Evolutionary conservation across 1,140 invertebrate genomes (phyloP).

Genomic region (Drosophila lacteicornis): DNA sequence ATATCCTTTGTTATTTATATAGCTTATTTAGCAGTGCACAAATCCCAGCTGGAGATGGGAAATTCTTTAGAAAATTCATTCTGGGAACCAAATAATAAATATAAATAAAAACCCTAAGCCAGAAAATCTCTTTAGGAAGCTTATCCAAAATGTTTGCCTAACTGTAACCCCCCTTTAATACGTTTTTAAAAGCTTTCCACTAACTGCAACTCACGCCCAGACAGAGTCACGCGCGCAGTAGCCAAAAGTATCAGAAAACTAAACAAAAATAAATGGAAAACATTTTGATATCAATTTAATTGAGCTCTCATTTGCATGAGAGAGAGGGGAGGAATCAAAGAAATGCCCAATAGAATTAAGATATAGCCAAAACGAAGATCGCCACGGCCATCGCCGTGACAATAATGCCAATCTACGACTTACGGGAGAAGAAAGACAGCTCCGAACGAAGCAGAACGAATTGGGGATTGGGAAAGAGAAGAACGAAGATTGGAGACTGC

Average conservation of each 20-base stretch:
- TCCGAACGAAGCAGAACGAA: slow-evolving; percentile 77
- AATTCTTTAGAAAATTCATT: slow-evolving; percentile 20
- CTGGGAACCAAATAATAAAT: neutral
- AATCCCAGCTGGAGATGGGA: slow-evolving; percentile 3
- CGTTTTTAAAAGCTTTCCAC: slow-evolving; percentile 37
- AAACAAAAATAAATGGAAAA: slow-evolving; percentile 58
- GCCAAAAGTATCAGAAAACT: slow-evolving; percentile 32
- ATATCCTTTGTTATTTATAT: neutral
- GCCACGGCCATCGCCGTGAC: slow-evolving; percentile 57
- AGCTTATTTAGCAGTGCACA: slow-evolving; percentile 5
- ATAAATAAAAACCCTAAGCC: neutral
- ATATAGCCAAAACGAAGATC: slow-evolving; percentile 29
- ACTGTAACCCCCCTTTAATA: slow-evolving; percentile 34
- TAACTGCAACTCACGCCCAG: slow-evolving; percentile 45
- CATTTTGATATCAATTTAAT: slow-evolving; percentile 72
- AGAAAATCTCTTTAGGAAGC: slow-evolving; percentile 22
- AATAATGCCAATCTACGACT: slow-evolving; percentile 84
- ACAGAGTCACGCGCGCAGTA: slow-evolving; percentile 48
- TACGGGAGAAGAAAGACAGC: slow-evolving; percentile 62
- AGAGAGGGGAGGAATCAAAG: neutral
- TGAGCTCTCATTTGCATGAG: slow-evolving; percentile 74
- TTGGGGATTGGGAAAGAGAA: slow-evolving; percentile 57
- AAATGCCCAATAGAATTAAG: slow-evolving; percentile 73
- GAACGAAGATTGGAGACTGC: slow-evolving; percentile 18
- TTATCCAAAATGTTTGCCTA: slow-evolving; percentile 35